phyloP scores from a whole-genome alignment of 2,797 vertebrate genomes.

The Poeciliopsis infans region DNA sequence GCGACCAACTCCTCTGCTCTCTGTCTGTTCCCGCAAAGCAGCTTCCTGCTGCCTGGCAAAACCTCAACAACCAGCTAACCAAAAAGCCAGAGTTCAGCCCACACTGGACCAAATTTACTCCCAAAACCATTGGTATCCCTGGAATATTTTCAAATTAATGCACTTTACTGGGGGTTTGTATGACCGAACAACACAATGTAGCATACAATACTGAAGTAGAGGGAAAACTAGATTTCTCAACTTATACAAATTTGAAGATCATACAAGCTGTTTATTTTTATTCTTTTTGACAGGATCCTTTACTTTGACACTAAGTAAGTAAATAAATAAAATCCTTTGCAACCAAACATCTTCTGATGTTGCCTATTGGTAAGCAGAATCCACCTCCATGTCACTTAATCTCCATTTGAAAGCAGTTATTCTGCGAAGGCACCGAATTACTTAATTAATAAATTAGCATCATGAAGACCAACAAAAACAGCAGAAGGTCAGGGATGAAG shows the following conservation, averaged over 20 bases:
- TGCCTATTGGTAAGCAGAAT: background rate
- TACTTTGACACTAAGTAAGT: background rate
- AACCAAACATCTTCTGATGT: background rate
- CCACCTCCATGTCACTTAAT: background rate
- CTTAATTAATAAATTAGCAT: background rate
- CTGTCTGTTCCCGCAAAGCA: constrained; percentile 30
- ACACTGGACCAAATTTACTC: background rate
- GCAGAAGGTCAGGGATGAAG: background rate
- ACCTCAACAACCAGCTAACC: constrained; percentile 22
- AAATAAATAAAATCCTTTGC: background rate
- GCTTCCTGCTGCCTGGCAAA: constrained; percentile 23
- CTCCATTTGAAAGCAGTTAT: background rate
- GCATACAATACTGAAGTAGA: background rate
- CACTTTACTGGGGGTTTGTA: background rate
- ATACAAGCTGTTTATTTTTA: background rate
- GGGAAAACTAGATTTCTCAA: background rate
- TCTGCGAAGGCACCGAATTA: background rate
- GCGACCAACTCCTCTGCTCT: constrained; percentile 32
- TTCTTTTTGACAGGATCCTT: background rate
- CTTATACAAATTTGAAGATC: background rate
- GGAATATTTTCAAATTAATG: background rate
- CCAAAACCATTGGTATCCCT: background rate
- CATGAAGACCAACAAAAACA: background rate
- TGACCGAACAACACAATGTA: background rate
- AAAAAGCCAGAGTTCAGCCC: background rate